Evolutionary conservation across 1,140 invertebrate species (phyloP), one percentile per base, ranked within the genome.

Genomic region (Pissodes strobi): DNA sequence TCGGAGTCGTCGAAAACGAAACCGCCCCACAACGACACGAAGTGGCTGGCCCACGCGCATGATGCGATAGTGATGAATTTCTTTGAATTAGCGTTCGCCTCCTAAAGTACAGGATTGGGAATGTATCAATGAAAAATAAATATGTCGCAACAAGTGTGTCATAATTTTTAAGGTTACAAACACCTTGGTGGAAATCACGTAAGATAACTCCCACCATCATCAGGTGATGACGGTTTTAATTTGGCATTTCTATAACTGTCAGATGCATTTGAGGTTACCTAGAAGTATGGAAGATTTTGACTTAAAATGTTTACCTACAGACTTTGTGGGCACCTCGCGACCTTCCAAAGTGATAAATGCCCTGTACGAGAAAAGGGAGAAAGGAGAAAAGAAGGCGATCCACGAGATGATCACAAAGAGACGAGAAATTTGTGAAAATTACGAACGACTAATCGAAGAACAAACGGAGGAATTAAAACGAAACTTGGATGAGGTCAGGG

Each of bases 1-100:
- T 94, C 92, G 0, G 87, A 86, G 79, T 95, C 93, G 79, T 95
- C 93, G 75, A 95, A 96, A 3, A 95, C 92, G 82, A 95, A 95
- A 27, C 88, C 82, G 43, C 93, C 94, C 76, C 88, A 79, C 25
- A 94, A 79, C 48, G 86, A 79, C 61, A 71, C 79, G 63, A 66
- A 76, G 56, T 74, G 83, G 61, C 81, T 81, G 3, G 79, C 68
- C 19, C 79, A 72, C 71, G 75, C 71, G 25, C 61, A 57, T 22
- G 67, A 56, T 3, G 71, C 70, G 43, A 74, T 72, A 34, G 69
- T 64, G 48, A 74, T 63, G 39, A 66, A 74, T 56, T 71, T 74
- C 45, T 52, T 57, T 2, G 67, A 58, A 51, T 63, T 62, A 12
- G 17, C 45, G 22, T 64, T 64, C 10, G 6, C 12, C 12, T 69